Base-by-base conservation (phyloP, 2,888 invertebrate genomes). In the Chrysolina americana region DNA sequence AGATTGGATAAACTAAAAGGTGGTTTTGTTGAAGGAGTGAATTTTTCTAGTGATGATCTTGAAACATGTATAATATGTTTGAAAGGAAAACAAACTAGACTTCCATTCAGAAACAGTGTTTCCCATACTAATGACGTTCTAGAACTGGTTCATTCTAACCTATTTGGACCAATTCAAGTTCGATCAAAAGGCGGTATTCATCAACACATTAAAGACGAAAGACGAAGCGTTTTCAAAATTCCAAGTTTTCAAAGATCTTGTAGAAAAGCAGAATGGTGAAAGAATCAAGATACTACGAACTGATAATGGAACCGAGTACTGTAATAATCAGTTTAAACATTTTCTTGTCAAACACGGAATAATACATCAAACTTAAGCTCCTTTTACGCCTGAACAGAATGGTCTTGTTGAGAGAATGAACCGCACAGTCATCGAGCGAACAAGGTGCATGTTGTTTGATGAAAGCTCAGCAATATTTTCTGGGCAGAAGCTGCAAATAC, bases 381-480 rank as follows among this genome's bases (percentile, higher is more conserved):
- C 17, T 9, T 17, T 10, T 19, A 19, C 17, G 8, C 56, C 19
- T 2, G 56, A 56, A 4, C 56, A 17, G 56, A 56, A 56, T 21
- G 21, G 56, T 56, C 10, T 21, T 17, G n/a, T 17, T 1, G 19
- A 56, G 56, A 11, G 21, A 21, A 19, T 17, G 56, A 56, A 56
- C 21, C 10, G 44, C 10, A 44, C 56, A 17, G n/a, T 56, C 21
- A 11, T 56, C 10, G 56, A 56, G n/a, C 11, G n/a, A 17, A 17
- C 56, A 17, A 17, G 56, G 10, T 56, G 56, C n/a, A 56, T 56
- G 56, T 17, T 56, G 19, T 56, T 56, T 56, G 56, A 56, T 21
- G 17, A 1, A 17, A 56, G 6, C 21, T 56, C 10, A 17, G n/a
- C 10, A 56, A 11, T 8, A 56, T 10, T 19, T 56, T 56, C n/a